Evolutionary conservation across 2,888 invertebrate genomes (phyloP), one percentile per base, ranked within the genome.

Genomic region (Cryptophagus acutangulus): DNA sequence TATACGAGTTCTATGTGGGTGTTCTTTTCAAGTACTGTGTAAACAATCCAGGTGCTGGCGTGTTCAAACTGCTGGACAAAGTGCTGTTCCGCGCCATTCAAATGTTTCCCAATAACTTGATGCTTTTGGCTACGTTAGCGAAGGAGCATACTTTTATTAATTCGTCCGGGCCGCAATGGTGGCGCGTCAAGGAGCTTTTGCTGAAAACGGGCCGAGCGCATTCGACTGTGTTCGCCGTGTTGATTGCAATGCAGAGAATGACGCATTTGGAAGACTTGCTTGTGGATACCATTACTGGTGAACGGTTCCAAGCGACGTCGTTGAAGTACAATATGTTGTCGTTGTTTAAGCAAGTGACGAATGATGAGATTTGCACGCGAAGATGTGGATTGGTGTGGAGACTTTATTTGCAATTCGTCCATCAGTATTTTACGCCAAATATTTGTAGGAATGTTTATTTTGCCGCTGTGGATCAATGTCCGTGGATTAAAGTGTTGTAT

Each of bases 401-500:
- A 44, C 63, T 81, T 12, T 78, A 79, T 55, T 69, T 82, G 59
- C 74, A 79, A 17, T 73, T 77, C 50, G 66, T 81, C 1, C 71
- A 73, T 35, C 71, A 71, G 26, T 59, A 66, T 50, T 67, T 62
- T 41, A 65, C 64, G 40, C 57, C 63, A 9, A 61, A 59, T 33
- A 53, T 59, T 3, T 69, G 71, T 41, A 61, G 71, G 40, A 66
- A 69, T 40, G 66, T 69, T 6, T 74, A 72, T 43, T 74, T 77
- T 54, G 65, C 70, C 40, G 80, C 78, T 4, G 70, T 81, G 17
- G 80, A 79, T 52, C 75, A 75, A 55, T 79, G 78, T 49, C 80
- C 80, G 1, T 80, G 80, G 79, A 70, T 77, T 37, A 80, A 80
- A 65, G 66, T 74, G 2, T 62, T 84, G 29, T 82, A 83, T 52